A percentile compares a stretch with the other conserved stretches of the same genome.
These are phyloP conservation scores for Matsumyia berberina DNA, from an alignment of 2,888 invertebrate genomes.

Conservation along the genomic window DNA sequence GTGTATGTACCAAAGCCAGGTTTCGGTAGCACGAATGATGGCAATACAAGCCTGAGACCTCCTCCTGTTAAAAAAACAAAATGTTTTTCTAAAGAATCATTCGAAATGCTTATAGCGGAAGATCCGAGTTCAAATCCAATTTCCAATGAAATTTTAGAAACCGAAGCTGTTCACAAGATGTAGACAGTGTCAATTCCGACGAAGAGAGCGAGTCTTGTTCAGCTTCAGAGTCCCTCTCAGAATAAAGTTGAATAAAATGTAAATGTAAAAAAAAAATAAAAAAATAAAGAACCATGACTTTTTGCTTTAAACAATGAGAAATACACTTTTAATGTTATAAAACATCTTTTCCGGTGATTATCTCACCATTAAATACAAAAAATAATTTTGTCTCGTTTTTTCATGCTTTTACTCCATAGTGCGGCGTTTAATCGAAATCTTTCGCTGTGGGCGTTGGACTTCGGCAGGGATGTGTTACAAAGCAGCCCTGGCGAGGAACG, in stretches of 20 bases:
- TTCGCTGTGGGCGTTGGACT: no score
- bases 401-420: constrained; percentile 1
- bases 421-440: no score
- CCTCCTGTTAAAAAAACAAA: constrained; percentile 79
- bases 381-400: constrained; percentile 9
- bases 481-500: no score
- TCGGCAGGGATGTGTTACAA: no score
- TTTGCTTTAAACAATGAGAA: no score
- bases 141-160: no score
- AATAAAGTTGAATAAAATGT: neutral
- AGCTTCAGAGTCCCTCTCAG: constrained; percentile 6
- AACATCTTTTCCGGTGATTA: neutral
- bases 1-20: constrained; percentile 73
- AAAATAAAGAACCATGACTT: no score
- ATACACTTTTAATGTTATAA: no score
- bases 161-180: no score
- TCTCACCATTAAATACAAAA: neutral
- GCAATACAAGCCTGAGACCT: constrained; percentile 79
- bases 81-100: constrained; percentile 2
- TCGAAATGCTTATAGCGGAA: no score
- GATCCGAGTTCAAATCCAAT: no score
- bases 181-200: no score
- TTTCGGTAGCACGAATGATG: constrained; percentile 80
- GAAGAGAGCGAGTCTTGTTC: constrained; percentile 8
- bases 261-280: neutral